Base-by-base conservation (phyloP, 1,140 invertebrate genomes). In the Microplitis mediator region DNA sequence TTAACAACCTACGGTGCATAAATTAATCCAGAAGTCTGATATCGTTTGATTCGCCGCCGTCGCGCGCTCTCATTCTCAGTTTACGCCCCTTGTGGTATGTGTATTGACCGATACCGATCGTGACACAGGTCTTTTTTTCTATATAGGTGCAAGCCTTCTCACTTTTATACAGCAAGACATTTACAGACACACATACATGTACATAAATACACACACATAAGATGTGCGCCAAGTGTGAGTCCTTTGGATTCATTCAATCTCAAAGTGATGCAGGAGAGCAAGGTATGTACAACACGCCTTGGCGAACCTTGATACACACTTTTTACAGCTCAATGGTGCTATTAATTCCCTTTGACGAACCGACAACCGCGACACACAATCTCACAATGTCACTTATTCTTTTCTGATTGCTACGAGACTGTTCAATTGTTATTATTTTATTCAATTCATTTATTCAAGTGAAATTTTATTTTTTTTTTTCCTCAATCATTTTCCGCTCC, bases 21-120 rank as follows among this genome's bases (percentile, higher is more conserved):
- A 86, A 87, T 86, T 87, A 87, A 86, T 86, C 80, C 81, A 85
- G 82, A 82, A 83, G 81, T 77, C 81, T 76, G 80, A 86, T 86
- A 86, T 86, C 81, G 85, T 86, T 87, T 86, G 85, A 87, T 87
- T 86, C 81, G 82, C 85, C 83, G 82, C 82, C 81, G 81, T 71
- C 78, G 73, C 74, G 76, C 74, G 65, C 74, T 62, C 61, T 4
- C 67, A 71, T 52, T 16, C 76, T 74, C 71, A 62, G 35, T 54
- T 36, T 65, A 32, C 67, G 64, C 13, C 16, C 52, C 56, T 32
- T 23, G 13, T 76, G 76, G 75, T 31, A 32, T 39, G 11, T 63
- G 13, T 34, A 56, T 56, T 39, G 34, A 13, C 52, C 56, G 54
- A 69, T 56, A 69, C 54, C 34, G 36, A 69, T 69, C 54, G 67